Percentiles rank a stretch among this genome's conserved stretches.
Conservation (phyloP, 1,140 invertebrate species). For the Oreohelix idahoensis region DNA sequence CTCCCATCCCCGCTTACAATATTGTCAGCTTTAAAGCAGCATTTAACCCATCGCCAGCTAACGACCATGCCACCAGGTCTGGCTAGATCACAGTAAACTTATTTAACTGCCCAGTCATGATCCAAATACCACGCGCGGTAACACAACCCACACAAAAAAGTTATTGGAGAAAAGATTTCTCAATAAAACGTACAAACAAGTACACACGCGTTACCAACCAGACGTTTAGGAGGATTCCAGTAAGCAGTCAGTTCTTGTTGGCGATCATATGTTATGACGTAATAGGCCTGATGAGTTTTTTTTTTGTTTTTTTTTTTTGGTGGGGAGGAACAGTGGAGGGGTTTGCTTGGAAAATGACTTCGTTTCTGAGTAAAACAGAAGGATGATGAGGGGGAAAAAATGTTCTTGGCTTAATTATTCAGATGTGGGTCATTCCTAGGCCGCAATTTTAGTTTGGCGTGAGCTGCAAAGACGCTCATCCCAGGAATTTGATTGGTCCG, state of each 20-base stretch:
- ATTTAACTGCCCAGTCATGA: no score
- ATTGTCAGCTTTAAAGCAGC: no score
- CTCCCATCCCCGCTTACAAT: no score
- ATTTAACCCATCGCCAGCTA: no score
- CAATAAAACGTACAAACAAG: no score
- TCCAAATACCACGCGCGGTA: no score
- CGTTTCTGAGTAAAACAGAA: not conserved
- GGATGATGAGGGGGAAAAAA: not conserved
- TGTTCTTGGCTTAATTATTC: slow-evolving; percentile 24
- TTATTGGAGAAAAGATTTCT: no score
- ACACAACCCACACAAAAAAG: no score
- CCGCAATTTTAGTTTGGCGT: slow-evolving; percentile 13
- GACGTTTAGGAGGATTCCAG: not conserved
- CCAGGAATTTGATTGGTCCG: slow-evolving; percentile 16
- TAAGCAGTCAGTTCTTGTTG: not conserved
- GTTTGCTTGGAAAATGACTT: not conserved
- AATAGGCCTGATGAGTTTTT: slow-evolving; percentile 23
- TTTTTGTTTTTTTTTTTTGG: not conserved
- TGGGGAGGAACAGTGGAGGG: not conserved
- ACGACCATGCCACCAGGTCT: no score
- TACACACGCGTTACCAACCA: no score
- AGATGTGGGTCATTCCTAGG: not conserved
- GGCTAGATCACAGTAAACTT: no score
- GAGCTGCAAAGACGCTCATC: slow-evolving; percentile 19
- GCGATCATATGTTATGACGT: slow-evolving; percentile 35